These are phyloP conservation scores for Ailurus styani DNA, from an alignment of 2,113 vertebrate genomes.

Conservation along the genomic window DNA sequence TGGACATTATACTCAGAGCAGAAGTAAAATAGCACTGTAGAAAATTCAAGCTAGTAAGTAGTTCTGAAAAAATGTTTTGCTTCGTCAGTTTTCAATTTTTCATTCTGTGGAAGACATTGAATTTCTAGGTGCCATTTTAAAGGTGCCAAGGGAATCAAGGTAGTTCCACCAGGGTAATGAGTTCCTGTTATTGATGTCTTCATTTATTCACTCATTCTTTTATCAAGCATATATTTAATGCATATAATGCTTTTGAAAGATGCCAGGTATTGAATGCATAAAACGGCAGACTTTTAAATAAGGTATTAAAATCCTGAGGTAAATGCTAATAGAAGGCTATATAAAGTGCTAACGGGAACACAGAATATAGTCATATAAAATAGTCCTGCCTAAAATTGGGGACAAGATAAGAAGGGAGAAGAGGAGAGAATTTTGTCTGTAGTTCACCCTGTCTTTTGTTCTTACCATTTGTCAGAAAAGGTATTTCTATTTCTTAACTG, in stretches of 20 bases:
- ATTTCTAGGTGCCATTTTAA: slow-evolving; percentile 22
- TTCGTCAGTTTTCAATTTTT: neutral
- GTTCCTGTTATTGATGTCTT: slow-evolving; percentile 17
- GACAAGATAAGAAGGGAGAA: neutral
- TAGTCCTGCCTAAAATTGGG: neutral
- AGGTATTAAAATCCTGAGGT: slow-evolving; percentile 13
- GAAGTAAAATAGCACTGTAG: neutral
- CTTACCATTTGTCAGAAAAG: neutral
- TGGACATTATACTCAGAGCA: neutral
- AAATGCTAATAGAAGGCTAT: slow-evolving; percentile 8
- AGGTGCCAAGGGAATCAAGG: neutral
- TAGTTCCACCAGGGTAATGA: neutral
- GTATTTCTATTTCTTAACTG: neutral
- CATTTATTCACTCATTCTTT: neutral
- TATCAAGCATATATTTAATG: neutral
- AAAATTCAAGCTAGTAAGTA: neutral
- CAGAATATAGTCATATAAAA: neutral
- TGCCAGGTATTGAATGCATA: neutral
- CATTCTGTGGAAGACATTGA: slow-evolving; percentile 1
- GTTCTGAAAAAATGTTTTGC: slow-evolving; percentile 16
- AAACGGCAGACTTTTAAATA: neutral
- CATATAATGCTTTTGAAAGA: neutral
- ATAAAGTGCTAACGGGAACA: neutral
- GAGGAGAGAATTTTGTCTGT: neutral
- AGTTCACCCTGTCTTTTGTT: neutral